Base-by-base conservation (phyloP, 1,140 invertebrate genomes). In the Parasteatoda tepidariorum region DNA sequence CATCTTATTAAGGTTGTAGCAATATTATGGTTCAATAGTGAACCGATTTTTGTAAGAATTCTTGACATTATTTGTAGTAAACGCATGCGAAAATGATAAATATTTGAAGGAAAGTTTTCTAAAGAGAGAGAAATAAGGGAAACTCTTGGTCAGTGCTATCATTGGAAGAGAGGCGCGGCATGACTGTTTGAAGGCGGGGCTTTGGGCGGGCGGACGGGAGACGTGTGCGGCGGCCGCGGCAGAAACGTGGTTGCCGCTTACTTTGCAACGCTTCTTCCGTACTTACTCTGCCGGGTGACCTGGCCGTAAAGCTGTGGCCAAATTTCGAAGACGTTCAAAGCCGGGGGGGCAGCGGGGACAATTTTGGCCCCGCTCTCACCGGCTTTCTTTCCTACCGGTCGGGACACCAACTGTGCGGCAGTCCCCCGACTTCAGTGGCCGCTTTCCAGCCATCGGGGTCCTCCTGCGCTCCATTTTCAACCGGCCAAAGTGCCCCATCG, bases 361-460 rank as follows among this genome's bases (percentile, higher is more conserved):
- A 76, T n/a, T 84, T 76, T 28, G 73, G 83, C 83, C 83, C 83
- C 57, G 83, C 83, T 41, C 83, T 84, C 83, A 84, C 83, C 83
- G 83, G 83, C 71, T 84, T 84, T 70, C 83, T 84, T 11, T 84
- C 83, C 28, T 84, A 84, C 73, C 71, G 83, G 48, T 76, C 73
- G n/a, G 83, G 83, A 9, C 83, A 84, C 64, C 83, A 84, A 34
- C 83, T 84, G 62, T 76, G 73, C 64, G 71, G 64, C 11, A 84
- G 73, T 33, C 83, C 83, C 38, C 71, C 71, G 71, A 86, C 86
- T 18, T 83, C 81, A 59, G 81, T 83, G 57, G 83, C 81, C 67
- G 81, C 85, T 54, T 85, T 86, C 71, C 85, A 86, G 38, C 85
- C 85, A 22, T 78, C 85, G 11, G 66, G 57, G n/a, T 74, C 84